Conservation (phyloP, 2,113 vertebrate genomes). For the Corythoichthys intestinalis region DNA sequence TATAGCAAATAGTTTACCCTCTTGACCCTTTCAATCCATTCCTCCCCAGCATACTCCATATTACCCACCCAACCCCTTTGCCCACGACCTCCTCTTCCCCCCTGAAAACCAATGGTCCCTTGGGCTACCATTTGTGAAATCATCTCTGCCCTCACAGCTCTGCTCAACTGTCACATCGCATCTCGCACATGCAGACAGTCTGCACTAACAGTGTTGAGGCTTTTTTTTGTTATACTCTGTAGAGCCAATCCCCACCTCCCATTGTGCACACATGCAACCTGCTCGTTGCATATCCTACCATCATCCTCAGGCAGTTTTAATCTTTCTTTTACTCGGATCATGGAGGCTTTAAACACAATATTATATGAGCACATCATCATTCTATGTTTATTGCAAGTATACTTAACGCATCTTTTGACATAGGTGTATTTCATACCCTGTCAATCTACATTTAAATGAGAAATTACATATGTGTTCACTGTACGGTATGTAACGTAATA, state of each 20-base stretch:
- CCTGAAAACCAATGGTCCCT: conserved; percentile 52
- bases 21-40: conserved; percentile 20
- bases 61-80: conserved; percentile 36
- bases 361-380: background rate
- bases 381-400: background rate
- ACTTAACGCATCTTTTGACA: background rate
- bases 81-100: conserved; percentile 32
- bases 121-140: conserved; percentile 73
- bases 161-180: conserved; percentile 75
- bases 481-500: no score
- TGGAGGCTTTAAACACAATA: background rate
- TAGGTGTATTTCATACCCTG: background rate
- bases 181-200: conserved; percentile 65
- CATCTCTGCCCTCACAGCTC: conserved; percentile 68
- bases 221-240: conserved; percentile 60
- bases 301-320: background rate
- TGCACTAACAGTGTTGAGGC: conserved; percentile 60
- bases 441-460: background rate
- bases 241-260: conserved; percentile 50
- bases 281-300: background rate
- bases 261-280: conserved; percentile 35
- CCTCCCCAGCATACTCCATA: conserved; percentile 25
- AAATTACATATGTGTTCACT: background rate
- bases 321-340: background rate
- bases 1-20: conserved; percentile 37